Evolutionary conservation across 1,140 invertebrate genomes (phyloP), one percentile per base, ranked within the genome.

Genomic region (Homarus americanus): DNA sequence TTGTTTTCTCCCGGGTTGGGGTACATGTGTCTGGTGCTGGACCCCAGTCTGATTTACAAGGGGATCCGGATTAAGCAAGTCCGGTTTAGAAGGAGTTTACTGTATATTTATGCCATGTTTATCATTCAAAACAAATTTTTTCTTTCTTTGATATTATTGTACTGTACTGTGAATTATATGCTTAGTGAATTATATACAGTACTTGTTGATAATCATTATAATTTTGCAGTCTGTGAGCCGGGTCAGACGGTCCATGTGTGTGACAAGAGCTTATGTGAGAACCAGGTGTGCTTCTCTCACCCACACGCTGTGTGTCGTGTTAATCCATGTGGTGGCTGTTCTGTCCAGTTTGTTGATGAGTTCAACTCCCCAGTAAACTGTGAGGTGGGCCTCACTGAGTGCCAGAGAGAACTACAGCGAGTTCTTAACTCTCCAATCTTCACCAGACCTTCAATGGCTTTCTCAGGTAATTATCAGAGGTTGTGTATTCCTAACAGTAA

Each of bases 321-420:
- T 66, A 93, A 94, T 91, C 94, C 94, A 0, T 95, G 94, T 92
- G 94, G 94, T 41, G 94, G 94, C n/a, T 95, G 95, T 87, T 89
- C 85, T 7, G 92, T 91, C 17, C 90, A 93, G 36, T 94, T 94
- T 86, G 94, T 93, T 75, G 93, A 93, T 80, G 83, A 92, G 32
- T 87, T 88, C 38, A 94, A 94, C 85, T n/a, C 93, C 3, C 79
- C 84, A 40, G 94, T 95, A 10, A 92, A 94, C 93, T 95, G 95
- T 86, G 92, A 92, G 66, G 91, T 82, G 24, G 94, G 94, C 7
- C 92, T 94, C 32, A 94, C 92, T 9, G 93, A 93, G 87, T 94
- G 94, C 88, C 93, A 94, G 92, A 93, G 78, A 83, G 94, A 94
- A 88, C 82, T 93, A n/a, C 93, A 94, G 72, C 53, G 92, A 24